Evolutionary conservation across 1,140 invertebrate genomes (phyloP).

Genomic region (Drosophila aff.): DNA sequence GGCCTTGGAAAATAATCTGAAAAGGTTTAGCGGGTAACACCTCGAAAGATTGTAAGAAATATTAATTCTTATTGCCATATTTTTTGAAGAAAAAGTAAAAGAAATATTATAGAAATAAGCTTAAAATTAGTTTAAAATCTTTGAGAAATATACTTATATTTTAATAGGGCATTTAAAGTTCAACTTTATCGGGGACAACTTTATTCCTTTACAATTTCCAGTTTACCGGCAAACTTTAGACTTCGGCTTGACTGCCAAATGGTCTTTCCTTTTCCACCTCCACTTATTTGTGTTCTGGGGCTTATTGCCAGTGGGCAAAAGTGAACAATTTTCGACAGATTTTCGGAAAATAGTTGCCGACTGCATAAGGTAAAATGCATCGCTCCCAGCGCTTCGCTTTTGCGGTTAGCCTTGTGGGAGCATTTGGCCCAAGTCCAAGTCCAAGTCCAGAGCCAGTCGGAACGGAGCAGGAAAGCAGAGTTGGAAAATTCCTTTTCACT

Average conservation of each 20-base stretch:
- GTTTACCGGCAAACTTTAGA: slow-evolving; percentile 43
- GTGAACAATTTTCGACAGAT: slow-evolving; percentile 77
- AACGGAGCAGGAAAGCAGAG: slow-evolving; percentile 9
- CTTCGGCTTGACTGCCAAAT: slow-evolving; percentile 56
- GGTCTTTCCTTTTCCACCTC: slow-evolving; percentile 35
- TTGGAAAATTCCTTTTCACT: slow-evolving; percentile 71
- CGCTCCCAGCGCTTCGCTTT: slow-evolving; percentile 49
- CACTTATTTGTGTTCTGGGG: slow-evolving; percentile 75
- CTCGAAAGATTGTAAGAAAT: neutral
- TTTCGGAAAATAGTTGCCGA: slow-evolving; percentile 71
- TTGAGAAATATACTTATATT: neutral
- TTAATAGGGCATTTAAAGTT: slow-evolving; percentile 27
- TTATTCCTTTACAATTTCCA: slow-evolving; percentile 36
- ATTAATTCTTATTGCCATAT: neutral
- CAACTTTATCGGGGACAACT: neutral
- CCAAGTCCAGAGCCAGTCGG: slow-evolving; percentile 31
- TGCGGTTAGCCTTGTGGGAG: slow-evolving; percentile 66
- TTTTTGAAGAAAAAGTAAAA: neutral
- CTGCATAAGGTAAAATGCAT: slow-evolving; percentile 61
- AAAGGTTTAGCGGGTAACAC: neutral
- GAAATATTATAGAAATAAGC: neutral
- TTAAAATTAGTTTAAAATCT: neutral
- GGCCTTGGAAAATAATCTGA: slow-evolving; percentile 8
- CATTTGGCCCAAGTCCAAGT: slow-evolving; percentile 42
- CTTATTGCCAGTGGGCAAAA: slow-evolving; percentile 63